Percentiles rank a stretch among this genome's conserved stretches.
Evolutionary conservation across 2,888 invertebrate species (phyloP).

Genomic region (Tupiocoris notatus): DNA sequence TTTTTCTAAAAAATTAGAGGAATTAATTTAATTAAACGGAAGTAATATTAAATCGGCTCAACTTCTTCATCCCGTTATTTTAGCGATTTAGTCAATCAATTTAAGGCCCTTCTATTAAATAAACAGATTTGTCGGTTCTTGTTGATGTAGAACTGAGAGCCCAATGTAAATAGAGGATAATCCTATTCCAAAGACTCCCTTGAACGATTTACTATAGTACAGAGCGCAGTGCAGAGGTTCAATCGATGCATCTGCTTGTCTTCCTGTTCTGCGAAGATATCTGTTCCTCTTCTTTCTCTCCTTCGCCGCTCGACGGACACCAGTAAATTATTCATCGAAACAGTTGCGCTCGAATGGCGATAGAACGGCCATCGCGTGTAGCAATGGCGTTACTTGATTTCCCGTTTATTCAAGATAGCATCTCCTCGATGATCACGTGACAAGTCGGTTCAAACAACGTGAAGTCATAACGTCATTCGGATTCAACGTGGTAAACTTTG

Average conservation of each 20-base stretch:
- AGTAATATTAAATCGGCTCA: too few relatives aligned
- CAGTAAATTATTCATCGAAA: not conserved
- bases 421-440: not conserved
- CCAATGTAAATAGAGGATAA: too few relatives aligned
- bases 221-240: not conserved
- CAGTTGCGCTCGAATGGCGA: not conserved
- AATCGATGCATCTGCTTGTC: not conserved
- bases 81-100: too few relatives aligned
- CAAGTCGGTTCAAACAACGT: not conserved
- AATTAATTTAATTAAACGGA: too few relatives aligned
- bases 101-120: too few relatives aligned
- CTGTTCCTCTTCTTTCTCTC: not conserved
- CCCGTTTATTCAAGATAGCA: not conserved
- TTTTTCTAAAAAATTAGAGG: too few relatives aligned
- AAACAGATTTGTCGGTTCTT: too few relatives aligned
- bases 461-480: not conserved
- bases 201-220: too few relatives aligned
- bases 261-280: not conserved
- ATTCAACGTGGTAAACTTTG: not conserved
- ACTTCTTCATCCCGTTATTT: too few relatives aligned
- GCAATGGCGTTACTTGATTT: not conserved
- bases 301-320: not conserved
- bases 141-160: too few relatives aligned
- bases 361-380: not conserved
- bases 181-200: too few relatives aligned